Percentiles rank a stretch among this genome's conserved stretches.
Evolutionary conservation across 2,888 invertebrate species (phyloP).

Genomic region (Crepidodera aurea): DNA sequence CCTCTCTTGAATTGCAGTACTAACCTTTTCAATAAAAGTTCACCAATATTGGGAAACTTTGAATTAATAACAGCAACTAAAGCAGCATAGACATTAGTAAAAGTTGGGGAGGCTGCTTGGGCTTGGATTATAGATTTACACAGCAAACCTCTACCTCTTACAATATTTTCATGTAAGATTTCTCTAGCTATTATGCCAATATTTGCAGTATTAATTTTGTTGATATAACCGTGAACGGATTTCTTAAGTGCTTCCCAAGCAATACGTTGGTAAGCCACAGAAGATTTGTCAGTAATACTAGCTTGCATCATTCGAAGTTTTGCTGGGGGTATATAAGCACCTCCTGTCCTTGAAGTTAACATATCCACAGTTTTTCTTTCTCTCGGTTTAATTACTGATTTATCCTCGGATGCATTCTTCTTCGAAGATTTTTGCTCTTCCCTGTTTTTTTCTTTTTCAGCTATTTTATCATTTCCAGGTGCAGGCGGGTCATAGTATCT

Average conservation of each 20-base stretch:
- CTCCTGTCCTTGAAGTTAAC: conserved; percentile 85
- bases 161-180: conserved; percentile 92
- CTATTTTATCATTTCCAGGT: neutral
- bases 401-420: conserved; percentile 45
- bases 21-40: conserved; percentile 86
- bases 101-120: conserved; percentile 96
- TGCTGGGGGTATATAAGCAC: conserved; percentile 98
- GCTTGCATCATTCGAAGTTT: conserved; percentile 95
- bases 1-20: conserved; percentile 94
- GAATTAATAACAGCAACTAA: conserved; percentile 96
- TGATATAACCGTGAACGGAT: conserved; percentile 96
- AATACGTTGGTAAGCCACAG: conserved; percentile 92
- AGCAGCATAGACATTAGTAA: conserved; percentile 97
- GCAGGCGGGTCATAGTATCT: conserved; percentile 51
- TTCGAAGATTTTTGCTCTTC: conserved; percentile 23
- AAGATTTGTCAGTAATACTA: conserved; percentile 94
- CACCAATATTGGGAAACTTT: conserved; percentile 97
- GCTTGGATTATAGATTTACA: conserved; percentile 95
- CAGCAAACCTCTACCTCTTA: conserved; percentile 92
- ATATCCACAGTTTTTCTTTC: conserved; percentile 69
- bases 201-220: conserved; percentile 96
- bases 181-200: conserved; percentile 91
- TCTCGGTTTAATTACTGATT: conserved; percentile 54
- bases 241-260: conserved; percentile 99
- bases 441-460: neutral